phyloP scores from a whole-genome alignment of 1,140 invertebrate species.

The Trichonephila clavipes region DNA sequence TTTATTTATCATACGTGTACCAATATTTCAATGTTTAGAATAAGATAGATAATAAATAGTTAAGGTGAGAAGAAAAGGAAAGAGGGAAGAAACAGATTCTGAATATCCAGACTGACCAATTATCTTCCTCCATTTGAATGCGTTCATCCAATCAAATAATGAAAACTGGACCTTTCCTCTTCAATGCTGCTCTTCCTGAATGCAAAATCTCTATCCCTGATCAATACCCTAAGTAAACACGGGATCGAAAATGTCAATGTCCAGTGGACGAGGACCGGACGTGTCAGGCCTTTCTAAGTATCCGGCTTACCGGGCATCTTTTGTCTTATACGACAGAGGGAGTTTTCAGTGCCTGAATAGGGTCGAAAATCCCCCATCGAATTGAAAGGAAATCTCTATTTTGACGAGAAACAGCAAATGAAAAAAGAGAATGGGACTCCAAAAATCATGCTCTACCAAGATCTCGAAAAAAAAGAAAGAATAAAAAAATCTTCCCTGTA shows the following conservation, averaged over 20 bases:
- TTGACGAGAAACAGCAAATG: not conserved
- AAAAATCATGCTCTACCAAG: not conserved
- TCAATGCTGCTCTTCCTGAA: not conserved
- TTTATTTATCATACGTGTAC: too few relatives aligned
- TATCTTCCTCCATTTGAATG: too few relatives aligned
- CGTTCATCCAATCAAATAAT: too few relatives aligned
- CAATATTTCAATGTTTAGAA: too few relatives aligned
- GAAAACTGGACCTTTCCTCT: not conserved
- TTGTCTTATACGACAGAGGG: not conserved
- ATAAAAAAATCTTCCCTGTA: not conserved
- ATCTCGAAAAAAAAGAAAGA: not conserved
- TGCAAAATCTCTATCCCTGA: not conserved
- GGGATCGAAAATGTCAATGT: not conserved
- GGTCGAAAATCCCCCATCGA: not conserved
- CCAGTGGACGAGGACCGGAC: not conserved
- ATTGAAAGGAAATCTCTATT: slow-evolving; percentile 29
- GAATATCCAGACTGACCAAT: too few relatives aligned
- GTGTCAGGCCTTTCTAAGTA: not conserved
- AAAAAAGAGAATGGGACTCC: not conserved
- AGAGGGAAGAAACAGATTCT: too few relatives aligned
- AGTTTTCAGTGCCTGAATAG: not conserved
- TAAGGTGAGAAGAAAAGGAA: too few relatives aligned
- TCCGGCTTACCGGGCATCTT: not conserved
- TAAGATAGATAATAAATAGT: too few relatives aligned
- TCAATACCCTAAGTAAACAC: not conserved